phyloP scores from a whole-genome alignment of 2,113 vertebrate species.

The Pterocles orientalis region DNA sequence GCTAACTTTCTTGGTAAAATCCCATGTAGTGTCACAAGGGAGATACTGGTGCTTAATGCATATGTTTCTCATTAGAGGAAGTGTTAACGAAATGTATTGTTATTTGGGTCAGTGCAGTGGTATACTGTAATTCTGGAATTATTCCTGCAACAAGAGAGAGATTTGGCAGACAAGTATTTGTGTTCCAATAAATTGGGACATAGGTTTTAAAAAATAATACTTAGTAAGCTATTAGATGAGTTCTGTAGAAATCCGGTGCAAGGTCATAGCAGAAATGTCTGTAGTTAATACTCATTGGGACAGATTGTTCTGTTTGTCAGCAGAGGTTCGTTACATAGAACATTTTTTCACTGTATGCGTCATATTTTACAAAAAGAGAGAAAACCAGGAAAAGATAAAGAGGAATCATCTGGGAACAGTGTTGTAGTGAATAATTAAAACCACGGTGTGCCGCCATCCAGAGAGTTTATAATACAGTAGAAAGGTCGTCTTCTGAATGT shows the following conservation, averaged over 20 bases:
- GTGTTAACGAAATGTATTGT: not conserved
- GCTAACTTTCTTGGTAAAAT: not conserved
- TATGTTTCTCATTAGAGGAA: not conserved
- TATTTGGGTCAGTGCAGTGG: not conserved
- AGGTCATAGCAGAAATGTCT: not conserved
- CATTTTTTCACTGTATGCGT: not conserved
- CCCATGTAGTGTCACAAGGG: not conserved
- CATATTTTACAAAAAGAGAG: not conserved
- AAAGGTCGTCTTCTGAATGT: not conserved
- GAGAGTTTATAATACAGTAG: not conserved
- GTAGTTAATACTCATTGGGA: not conserved
- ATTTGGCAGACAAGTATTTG: not conserved
- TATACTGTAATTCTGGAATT: not conserved
- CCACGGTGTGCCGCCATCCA: not conserved
- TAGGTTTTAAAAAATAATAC: not conserved
- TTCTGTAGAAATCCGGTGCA: slow-evolving; percentile 7
- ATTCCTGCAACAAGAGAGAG: not conserved
- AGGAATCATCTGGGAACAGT: not conserved
- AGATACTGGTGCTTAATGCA: not conserved
- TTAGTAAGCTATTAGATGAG: not conserved
- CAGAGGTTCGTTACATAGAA: not conserved
- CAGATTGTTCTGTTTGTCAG: slow-evolving; percentile 26
- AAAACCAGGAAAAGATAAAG: not conserved
- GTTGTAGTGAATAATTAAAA: not conserved
- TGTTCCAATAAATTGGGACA: not conserved